phyloP scores from a whole-genome alignment of 2,113 vertebrate genomes.

The Hassar affinis region DNA sequence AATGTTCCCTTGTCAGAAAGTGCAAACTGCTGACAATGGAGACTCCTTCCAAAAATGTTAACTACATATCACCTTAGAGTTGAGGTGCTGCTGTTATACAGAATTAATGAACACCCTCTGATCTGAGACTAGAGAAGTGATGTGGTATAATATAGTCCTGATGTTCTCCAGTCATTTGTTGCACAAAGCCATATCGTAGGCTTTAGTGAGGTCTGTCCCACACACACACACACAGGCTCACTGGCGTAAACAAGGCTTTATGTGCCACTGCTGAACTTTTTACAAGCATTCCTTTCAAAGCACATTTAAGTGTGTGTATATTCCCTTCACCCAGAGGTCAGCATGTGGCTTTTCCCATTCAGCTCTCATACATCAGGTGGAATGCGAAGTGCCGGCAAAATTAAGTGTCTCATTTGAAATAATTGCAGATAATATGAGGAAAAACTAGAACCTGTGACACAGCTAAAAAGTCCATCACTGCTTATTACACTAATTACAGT shows the following conservation, averaged over 20 bases:
- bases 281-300: conserved; percentile 31
- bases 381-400: neutral
- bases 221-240: conserved; percentile 17
- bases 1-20: neutral
- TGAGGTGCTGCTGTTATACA: neutral
- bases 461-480: neutral
- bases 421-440: neutral
- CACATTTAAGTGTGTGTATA: neutral
- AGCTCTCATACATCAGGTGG: neutral
- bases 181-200: neutral
- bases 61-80: neutral
- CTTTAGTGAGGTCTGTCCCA: conserved; percentile 38
- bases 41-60: neutral
- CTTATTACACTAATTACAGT: conserved; percentile 2
- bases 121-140: neutral
- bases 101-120: neutral
- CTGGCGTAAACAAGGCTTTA: conserved; percentile 44
- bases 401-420: neutral
- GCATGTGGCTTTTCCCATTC: neutral
- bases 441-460: neutral
- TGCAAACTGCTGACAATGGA: neutral
- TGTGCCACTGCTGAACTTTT: conserved; percentile 23
- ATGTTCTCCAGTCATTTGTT: neutral
- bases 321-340: neutral
- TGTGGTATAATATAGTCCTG: neutral